These are phyloP conservation scores for Tryphoninae sp. DNA, from an alignment of 2,888 invertebrate species.

Conservation along the genomic window DNA sequence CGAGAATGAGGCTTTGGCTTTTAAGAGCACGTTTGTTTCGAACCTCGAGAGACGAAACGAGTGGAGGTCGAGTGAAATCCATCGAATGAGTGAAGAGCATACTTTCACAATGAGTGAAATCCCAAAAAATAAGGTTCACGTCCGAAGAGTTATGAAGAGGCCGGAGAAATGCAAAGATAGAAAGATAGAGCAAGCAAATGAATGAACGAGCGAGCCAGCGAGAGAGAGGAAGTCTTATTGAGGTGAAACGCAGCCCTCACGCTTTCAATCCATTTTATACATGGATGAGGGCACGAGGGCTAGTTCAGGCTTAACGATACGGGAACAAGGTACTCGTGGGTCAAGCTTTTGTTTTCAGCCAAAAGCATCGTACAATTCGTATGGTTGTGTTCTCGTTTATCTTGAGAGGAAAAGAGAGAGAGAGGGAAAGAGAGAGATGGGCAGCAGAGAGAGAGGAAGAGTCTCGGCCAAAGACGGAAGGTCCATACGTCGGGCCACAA, in stretches of 20 bases:
- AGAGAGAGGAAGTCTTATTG: neutral
- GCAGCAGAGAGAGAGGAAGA: neutral
- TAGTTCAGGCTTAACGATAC: neutral
- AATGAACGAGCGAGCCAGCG: too few species aligned
- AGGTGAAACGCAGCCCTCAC: neutral
- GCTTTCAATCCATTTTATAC: neutral
- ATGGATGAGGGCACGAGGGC: constrained; percentile 9
- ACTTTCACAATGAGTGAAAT: too few species aligned
- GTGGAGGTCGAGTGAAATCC: neutral
- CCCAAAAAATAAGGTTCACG: too few species aligned
- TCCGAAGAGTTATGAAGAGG: too few species aligned
- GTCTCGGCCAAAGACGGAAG: constrained; percentile 19
- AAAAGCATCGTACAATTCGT: neutral
- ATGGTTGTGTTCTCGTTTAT: constrained; percentile 1
- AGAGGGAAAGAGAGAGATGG: too few species aligned
- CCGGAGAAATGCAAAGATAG: too few species aligned
- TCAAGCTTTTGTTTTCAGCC: constrained; percentile 24
- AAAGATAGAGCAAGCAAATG: too few species aligned
- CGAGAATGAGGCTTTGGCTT: too few species aligned
- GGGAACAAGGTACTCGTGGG: constrained; percentile 3
- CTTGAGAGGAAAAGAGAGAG: neutral
- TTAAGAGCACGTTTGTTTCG: too few species aligned
- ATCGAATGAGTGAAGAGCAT: neutral
- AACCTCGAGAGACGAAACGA: neutral
- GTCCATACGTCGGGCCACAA: constrained; percentile 17